Base-by-base conservation (phyloP, 2,888 invertebrate species). In the Germaria angustata region DNA sequence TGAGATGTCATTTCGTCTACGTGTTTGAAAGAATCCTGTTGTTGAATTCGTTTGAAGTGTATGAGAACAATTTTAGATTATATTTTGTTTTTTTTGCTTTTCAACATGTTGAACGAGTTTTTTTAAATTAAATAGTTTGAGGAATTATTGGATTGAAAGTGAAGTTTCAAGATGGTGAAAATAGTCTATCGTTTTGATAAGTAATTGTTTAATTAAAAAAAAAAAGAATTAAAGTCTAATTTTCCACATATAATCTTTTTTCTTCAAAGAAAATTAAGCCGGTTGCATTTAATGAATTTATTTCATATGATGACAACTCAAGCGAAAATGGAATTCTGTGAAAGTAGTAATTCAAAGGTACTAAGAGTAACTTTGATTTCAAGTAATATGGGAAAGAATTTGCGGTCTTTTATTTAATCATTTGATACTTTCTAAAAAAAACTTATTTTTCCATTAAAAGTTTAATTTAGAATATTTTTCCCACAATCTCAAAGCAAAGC, bases 1-100 rank as follows among this genome's bases (percentile, higher is more conserved):
- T 66, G 79, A 72, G 79, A 6, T 78, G 63, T 71, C 72, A 72
- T 66, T 69, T 81, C 53, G 57, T 68, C 17, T 68, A 49, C 34
- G 9, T 59, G 28, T 22, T 55, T 34, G 4, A 28, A 28, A 6
- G 6, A n/a, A n/a, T n/a, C n/a, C n/a, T n/a, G n/a, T n/a, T n/a
- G n/a, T 46, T 36, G 20, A 22, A 72, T 65, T 69, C 49, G 15
- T 55, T 44, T 63, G 22, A 53, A 66, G 55, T 36, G 55, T 57
- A 44, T 46, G 34, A n/a, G 9, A 57, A 41, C 57, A 71, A 57
- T 59, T 59, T 82, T 53, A 51, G 65, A 71, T 78, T 81, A n/a
- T 44, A 44, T 17, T 59, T 59, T 63, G 15, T 49, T 20, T 20
- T 34, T 49, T 20, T 20, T 34, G 4, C 5, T 13, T 32, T n/a